A percentile compares a stretch with the other conserved stretches of the same genome.
Conservation (phyloP, 2,113 vertebrate genomes). For the Marmota flaviventris region DNA sequence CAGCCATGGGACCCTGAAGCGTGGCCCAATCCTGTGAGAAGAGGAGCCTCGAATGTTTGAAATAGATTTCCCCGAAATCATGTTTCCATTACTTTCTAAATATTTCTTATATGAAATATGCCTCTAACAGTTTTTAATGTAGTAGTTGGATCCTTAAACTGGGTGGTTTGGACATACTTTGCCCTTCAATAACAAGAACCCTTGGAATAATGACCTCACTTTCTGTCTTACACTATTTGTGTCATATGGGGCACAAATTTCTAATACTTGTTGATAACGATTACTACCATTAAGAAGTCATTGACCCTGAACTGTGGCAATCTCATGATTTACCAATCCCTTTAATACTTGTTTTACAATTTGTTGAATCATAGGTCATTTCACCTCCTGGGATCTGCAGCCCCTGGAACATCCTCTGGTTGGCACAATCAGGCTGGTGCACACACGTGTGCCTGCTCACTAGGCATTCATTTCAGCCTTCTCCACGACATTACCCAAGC, state of each 20-base stretch:
- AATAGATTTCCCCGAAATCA: not conserved
- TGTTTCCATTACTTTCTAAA: not conserved
- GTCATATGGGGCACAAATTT: not conserved
- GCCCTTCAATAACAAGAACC: not conserved
- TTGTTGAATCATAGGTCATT: not conserved
- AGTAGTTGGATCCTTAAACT: not conserved
- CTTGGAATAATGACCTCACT: not conserved
- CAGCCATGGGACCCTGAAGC: not conserved
- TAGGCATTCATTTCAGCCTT: not conserved
- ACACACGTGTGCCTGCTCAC: fast-evolving
- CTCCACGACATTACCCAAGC: not conserved
- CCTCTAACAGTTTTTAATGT: not conserved
- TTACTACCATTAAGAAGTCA: not conserved
- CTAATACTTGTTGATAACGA: not conserved
- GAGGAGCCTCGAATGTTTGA: no score
- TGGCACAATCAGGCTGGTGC: not conserved
- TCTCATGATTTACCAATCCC: not conserved
- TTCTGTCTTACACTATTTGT: not conserved
- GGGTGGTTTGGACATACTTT: not conserved
- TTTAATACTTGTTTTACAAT: not conserved
- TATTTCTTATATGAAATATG: not conserved
- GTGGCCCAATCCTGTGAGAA: fast-evolving
- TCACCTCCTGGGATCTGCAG: not conserved
- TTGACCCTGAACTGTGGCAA: not conserved
- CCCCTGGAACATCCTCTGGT: fast-evolving